Base-by-base conservation (phyloP, 2,888 invertebrate species). In the Xestia rhomboidea region DNA sequence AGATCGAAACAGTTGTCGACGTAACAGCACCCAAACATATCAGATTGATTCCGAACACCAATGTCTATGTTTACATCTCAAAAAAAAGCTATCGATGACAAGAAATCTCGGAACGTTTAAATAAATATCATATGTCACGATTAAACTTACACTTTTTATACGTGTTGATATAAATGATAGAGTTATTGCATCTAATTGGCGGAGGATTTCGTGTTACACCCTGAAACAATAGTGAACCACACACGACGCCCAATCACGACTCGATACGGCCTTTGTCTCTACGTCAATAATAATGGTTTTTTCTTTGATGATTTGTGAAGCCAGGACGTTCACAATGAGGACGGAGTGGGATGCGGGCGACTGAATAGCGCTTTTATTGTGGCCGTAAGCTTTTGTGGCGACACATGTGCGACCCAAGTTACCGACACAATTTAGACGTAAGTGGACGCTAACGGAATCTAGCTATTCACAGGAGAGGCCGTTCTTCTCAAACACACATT, bases 221-320 rank as follows among this genome's bases (percentile, higher is more conserved):
- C 82, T 79, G 78, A 87, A 89, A 92, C 92, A 92, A 91, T 91
- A 92, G 88, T 79, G 89, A 86, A 90, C 96, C 96, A 95, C 96
- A 96, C 95, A 95, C 96, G 94, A 91, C 91, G 95, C 88, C 92
- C 95, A 95, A 95, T 95, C 94, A 92, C 85, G 89, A 81, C 73
- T 80, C 90, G 91, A 93, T 93, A 92, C 92, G 88, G 93, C 94
- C 92, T 94, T 96, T 95, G 96, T 96, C 94, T 96, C 93, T 93
- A 90, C 92, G 92, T 93, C 93, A 89, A 92, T 92, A 93, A 92
- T 93, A 90, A 89, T 90, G 88, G 86, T 88, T 90, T 92, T 93
- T 92, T 93, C 93, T 94, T 93, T 93, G 93, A 95, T 95, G 95
- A 96, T 96, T 95, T 96, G 96, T 96, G 95, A 94, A 95, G 95